Evolutionary conservation across 64 coral and sea anemone genomes (phyloP).

Genomic region (Stylophora pistillata): DNA sequence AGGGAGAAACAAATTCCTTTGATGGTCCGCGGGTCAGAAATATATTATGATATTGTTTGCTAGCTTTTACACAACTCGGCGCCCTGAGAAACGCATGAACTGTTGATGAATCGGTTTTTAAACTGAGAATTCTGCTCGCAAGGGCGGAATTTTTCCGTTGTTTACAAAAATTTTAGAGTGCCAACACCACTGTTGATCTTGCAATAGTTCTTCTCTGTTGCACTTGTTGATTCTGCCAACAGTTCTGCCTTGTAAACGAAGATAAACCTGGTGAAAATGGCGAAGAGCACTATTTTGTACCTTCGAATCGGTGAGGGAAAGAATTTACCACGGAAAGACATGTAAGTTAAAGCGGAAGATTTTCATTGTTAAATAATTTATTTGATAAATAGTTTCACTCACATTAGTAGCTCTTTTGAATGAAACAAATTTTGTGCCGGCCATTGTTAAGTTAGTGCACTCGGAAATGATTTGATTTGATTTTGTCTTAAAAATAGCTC

Average conservation of each 20-base stretch:
- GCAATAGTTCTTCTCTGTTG: background rate
- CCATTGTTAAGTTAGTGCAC: background rate
- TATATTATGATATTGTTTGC: background rate
- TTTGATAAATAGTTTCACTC: background rate
- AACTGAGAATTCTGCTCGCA: background rate
- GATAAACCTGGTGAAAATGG: constrained; percentile 24
- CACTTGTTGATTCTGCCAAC: background rate
- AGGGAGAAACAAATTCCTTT: background rate
- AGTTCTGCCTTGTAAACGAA: background rate
- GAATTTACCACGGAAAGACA: constrained; percentile 79
- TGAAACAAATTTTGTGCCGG: background rate
- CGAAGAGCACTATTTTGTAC: constrained; percentile 79
- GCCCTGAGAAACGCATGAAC: background rate
- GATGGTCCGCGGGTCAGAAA: background rate
- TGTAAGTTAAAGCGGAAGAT: constrained; percentile 53
- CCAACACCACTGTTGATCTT: background rate
- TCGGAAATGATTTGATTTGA: constrained; percentile 4
- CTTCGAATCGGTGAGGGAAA: constrained; percentile 90
- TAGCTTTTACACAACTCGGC: background rate
- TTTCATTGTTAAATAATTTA: background rate
- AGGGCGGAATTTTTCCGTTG: background rate
- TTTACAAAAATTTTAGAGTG: background rate
- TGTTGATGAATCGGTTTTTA: background rate
- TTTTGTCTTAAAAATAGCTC: constrained; percentile 42
- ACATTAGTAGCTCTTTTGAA: background rate